phyloP scores from a whole-genome alignment of 2,797 vertebrate species.

The Rhabdomys pumilio region DNA sequence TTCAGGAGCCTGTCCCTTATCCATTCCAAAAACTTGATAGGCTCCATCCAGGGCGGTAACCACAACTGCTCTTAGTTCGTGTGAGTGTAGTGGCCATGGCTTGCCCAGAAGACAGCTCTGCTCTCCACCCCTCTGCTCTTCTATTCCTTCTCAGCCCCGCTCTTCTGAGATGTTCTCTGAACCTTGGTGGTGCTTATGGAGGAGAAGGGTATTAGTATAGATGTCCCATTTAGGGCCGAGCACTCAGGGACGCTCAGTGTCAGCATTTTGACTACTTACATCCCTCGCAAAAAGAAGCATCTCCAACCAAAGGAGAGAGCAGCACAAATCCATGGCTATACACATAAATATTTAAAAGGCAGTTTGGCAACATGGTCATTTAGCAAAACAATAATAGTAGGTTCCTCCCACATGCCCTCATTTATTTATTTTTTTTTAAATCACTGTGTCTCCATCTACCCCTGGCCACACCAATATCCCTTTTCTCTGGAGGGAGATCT shows the following conservation, averaged over 20 bases:
- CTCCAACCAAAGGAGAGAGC: not conserved
- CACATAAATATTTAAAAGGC: constrained; percentile 34
- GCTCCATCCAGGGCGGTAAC: not conserved
- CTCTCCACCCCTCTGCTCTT: not conserved
- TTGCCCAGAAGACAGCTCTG: not conserved
- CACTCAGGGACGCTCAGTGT: not conserved
- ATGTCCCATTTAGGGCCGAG: not conserved
- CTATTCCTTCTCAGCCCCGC: accelerated
- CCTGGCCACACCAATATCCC: not conserved
- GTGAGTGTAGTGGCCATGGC: not conserved
- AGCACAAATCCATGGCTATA: not conserved
- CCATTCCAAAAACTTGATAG: not conserved
- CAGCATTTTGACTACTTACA: not conserved
- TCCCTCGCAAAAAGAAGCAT: not conserved
- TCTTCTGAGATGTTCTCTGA: not conserved
- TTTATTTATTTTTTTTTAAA: not conserved
- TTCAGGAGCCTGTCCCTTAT: not conserved
- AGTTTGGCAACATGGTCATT: not conserved
- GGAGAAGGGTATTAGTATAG: not conserved
- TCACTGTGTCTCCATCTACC: not conserved
- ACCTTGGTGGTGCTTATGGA: not conserved
- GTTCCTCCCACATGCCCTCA: not conserved
- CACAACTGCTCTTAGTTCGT: not conserved
- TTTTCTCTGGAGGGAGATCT: not conserved
- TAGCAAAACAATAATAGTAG: not conserved